Evolutionary conservation across 2,113 vertebrate species (phyloP), one percentile per base, ranked within the genome.

Genomic region (Equus quagga): DNA sequence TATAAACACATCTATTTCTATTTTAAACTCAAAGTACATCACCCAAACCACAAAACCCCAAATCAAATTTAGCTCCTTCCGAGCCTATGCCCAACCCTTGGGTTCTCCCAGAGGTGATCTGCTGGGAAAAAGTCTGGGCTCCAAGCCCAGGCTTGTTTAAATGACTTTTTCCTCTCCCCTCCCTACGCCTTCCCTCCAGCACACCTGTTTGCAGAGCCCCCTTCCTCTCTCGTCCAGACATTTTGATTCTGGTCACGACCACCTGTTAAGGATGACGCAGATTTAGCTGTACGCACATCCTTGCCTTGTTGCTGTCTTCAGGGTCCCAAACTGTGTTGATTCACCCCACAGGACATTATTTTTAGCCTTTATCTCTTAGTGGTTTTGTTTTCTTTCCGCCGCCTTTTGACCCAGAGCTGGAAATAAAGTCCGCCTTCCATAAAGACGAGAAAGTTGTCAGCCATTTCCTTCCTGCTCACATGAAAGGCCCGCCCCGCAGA

Each of bases 371-470:
- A 98, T 98, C 97, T 98, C 84, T 76, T 41, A 12, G 95, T 7
- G 92, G 84, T 81, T 97, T 98, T 98, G 97, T 98, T 98, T 98
- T 97, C 94, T 96, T 98, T 95, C 97, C 94, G 67, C 90, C 26
- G 72, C 97, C 97, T 98, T 96, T 97, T 98, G 97, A 98, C 98
- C 97, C 1, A 62, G 64, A 76, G 80, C 97, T 98, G 96, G 97
- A 98, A 98, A 98, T 98, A 98, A 98, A 98, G 96, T 83, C 78
- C 1, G 3, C 87, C 96, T 98, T 97, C 97, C 95, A 97, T 96
- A 91, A 98, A 97, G 98, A 95, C 1, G 97, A 98, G 98, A 98
- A 98, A 98, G 98, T 98, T 98, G 97, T 98, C 96, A 95, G 97
- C 64, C 91, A 28, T 85, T 98, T 98, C 98, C 97, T 98, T 98